Evolutionary conservation across 2,113 vertebrate species (phyloP), one percentile per base, ranked within the genome.

Genomic region (Ophthalmotilapia sp.): DNA sequence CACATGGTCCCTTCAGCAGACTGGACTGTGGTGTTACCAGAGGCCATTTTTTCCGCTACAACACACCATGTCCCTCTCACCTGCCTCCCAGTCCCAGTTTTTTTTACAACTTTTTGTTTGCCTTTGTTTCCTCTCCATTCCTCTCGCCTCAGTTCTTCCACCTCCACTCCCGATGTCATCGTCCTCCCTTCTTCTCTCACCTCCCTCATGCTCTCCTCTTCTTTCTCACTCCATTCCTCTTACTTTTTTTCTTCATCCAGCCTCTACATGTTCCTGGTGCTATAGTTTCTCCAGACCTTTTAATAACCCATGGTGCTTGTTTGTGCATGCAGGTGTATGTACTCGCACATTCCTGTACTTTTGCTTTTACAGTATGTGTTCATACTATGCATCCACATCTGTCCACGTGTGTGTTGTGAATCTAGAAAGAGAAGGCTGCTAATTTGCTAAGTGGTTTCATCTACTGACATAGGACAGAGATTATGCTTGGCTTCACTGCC

Each of bases 401-500:
- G 40, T 58, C 33, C 47, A 47, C 1, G 26, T 80, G 86, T 92
- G 88, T 93, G 90, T 85, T 55, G 62, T 26, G 56, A 90, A 91
- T 82, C 56, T 62, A 81, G 55, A 68, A 81, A 77, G 62, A 80
- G 42, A 56, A 53, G 53, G 56, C 84, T 88, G 87, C 81, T 92
- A 92, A 94, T 94, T 93, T 93, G 87, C 85, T 96, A 92, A 95
- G 90, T 93, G 94, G 88, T 88, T 90, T 92, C 82, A 89, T 90
- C 88, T 83, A 81, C 87, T 90, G 91, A 86, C 80, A 85, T 84
- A 84, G 86, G 84, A 79, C 55, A 84, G 86, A 81, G 87, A 91
- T 94, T 92, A 90, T 94, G 90, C 90, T 88, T 86, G 51, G 87
- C 84, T 92, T 93, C 79, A 90, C 86, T 84, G 42, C 88, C 89